Evolutionary conservation across 2,113 vertebrate genomes (phyloP), one percentile per base, ranked within the genome.

Genomic region (Psephotus haematonotus): DNA sequence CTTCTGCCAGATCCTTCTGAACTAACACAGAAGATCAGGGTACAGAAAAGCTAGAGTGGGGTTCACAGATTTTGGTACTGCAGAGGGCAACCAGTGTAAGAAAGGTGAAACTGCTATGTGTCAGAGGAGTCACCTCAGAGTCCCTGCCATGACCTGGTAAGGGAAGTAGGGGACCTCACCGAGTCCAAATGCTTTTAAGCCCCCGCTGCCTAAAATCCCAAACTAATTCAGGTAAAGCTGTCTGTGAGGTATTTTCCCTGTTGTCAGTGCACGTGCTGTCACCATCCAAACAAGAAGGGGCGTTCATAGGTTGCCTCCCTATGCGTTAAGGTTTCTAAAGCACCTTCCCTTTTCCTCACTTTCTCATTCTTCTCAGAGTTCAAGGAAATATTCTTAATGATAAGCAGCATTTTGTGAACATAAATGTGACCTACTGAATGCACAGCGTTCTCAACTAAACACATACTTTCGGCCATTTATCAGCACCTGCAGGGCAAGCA

Each of bases 61-160:
- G 7, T 53, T 77, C 46, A 20, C 16, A 77, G 63, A 41, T 59
- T 72, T 52, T 43, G 10, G 53, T 52, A n/a, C 18, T 3, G 0
- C 24, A 8, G 35, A 55, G 10, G 3, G 1, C 43, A 84, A 25
- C 17, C 0, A 0, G 25, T 8, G 46, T 9, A n/a, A 17, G n/a
- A 39, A 89, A 2, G 3, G 24, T 1, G 5, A 52, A 29, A 7
- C 9, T 0, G n/a, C 24, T 53, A 3, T 9, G 31, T 0, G 0
- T 46, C 53, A 65, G 29, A 39, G 12, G 9, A 79, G 43, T 19
- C 82, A 57, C 33, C 47, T 52, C 33, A 9, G 44, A 81, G 11
- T 29, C 18, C 13, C 37, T 44, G 43, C 33, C 1, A 0, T n/a
- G 13, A 71, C 10, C 43, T 65, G 17, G 9, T 28, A 8, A 71